phyloP scores from a whole-genome alignment of 2,888 invertebrate genomes.

The Drosophila mulleri region DNA sequence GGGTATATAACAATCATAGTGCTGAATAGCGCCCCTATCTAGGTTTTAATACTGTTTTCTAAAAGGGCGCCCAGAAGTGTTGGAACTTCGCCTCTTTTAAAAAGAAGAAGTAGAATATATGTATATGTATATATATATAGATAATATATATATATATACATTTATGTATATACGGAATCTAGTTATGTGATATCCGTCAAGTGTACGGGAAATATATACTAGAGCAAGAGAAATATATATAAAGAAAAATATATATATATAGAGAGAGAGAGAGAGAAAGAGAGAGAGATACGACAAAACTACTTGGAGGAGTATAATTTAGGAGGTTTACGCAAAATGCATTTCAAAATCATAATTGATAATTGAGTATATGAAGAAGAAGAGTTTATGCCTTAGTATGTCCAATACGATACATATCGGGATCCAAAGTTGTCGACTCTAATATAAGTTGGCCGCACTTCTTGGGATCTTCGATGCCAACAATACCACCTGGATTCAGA shows the following conservation, averaged over 20 bases:
- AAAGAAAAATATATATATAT: background rate
- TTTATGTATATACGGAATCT: constrained; percentile 59
- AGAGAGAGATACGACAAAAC: constrained; percentile 41
- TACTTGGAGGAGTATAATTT: constrained; percentile 52
- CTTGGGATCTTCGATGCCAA: constrained; percentile 91
- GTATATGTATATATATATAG: constrained; percentile 19
- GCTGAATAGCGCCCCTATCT: constrained; percentile 71
- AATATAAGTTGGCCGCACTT: constrained; percentile 86
- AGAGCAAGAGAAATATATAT: constrained; percentile 6
- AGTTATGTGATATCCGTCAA: constrained; percentile 69
- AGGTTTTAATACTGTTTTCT: constrained; percentile 63
- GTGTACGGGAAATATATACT: constrained; percentile 58
- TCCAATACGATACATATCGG: constrained; percentile 97
- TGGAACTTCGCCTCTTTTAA: constrained; percentile 12
- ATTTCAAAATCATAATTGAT: constrained; percentile 26
- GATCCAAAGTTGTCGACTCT: constrained; percentile 92
- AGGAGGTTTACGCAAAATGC: constrained; percentile 63
- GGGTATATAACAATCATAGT: constrained; percentile 36
- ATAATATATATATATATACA: constrained; percentile 34
- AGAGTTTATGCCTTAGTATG: constrained; percentile 94
- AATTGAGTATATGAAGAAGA: constrained; percentile 75
- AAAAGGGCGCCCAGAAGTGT: constrained; percentile 63
- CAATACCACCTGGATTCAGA: constrained; percentile 95
- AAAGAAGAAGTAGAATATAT: constrained; percentile 25
- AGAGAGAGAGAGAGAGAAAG: constrained; percentile 4